Conservation (phyloP, 1,140 invertebrate species). For the Macrotrachela quadricornifera region DNA sequence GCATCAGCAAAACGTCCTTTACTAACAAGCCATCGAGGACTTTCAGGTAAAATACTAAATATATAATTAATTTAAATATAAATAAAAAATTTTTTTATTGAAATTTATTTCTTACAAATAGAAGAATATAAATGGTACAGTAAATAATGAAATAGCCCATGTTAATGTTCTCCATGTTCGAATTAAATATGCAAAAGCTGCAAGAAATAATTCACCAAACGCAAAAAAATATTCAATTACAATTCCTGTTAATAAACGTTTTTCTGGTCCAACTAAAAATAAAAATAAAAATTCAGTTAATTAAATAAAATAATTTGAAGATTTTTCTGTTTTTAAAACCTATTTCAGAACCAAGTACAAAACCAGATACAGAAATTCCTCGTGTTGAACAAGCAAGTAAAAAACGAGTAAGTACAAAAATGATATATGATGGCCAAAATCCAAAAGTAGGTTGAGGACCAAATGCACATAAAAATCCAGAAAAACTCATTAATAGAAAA, state of each 20-base stretch:
- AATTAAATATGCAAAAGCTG: background rate
- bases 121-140: conserved; percentile 6
- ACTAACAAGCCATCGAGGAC: conserved; percentile 18
- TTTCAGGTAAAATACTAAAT: conserved; percentile 17
- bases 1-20: conserved; percentile 15
- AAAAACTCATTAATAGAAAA: conserved; percentile 1
- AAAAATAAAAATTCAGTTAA: background rate
- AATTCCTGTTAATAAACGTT: conserved; percentile 2
- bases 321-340: background rate
- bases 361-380: conserved; percentile 7
- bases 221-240: conserved; percentile 9
- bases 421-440: background rate
- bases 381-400: conserved; percentile 1
- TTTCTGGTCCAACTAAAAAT: background rate
- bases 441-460: conserved; percentile 2
- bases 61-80: background rate
- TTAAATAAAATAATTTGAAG: background rate
- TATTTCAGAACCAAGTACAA: conserved; percentile 1
- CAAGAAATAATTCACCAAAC: conserved; percentile 4
- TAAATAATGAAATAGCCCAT: background rate
- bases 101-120: conserved; percentile 4
- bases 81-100: background rate
- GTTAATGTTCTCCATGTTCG: background rate
- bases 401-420: conserved; percentile 1
- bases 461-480: background rate